Conservation (phyloP, 2,888 invertebrate genomes). For the Pomacea canaliculata region DNA sequence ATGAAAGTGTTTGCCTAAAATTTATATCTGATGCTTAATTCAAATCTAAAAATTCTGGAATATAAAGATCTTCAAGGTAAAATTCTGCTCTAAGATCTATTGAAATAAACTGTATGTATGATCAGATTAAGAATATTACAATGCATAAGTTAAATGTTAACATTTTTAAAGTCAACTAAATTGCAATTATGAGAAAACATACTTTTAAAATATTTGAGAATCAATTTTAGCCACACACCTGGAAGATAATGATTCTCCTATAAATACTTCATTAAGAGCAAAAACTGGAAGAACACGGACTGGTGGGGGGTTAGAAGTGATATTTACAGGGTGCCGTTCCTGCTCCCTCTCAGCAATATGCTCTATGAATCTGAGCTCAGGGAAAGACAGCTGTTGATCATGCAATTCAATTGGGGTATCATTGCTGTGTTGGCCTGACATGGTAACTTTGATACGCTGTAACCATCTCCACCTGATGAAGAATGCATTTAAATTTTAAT, state of each 20-base stretch:
- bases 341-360: slow-evolving; percentile 62
- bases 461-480: slow-evolving; percentile 84
- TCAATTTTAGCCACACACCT: slow-evolving; percentile 62
- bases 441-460: slow-evolving; percentile 88
- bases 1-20: neutral
- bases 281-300: slow-evolving; percentile 81
- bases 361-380: slow-evolving; percentile 72
- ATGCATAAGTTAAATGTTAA: no score
- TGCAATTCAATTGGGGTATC: slow-evolving; percentile 81
- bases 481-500: neutral
- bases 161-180: no score
- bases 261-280: slow-evolving; percentile 98
- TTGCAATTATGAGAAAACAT: no score
- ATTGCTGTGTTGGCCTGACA: slow-evolving; percentile 79
- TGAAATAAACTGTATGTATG: no score
- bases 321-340: slow-evolving; percentile 37
- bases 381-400: slow-evolving; percentile 75
- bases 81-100: no score
- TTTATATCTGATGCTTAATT: no score
- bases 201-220: no score
- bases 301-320: slow-evolving; percentile 28
- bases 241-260: slow-evolving; percentile 95
- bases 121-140: no score
- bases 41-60: no score
- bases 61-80: no score